Evolutionary conservation across 2,888 invertebrate species (phyloP).

Genomic region (Cacoxenus indagator): DNA sequence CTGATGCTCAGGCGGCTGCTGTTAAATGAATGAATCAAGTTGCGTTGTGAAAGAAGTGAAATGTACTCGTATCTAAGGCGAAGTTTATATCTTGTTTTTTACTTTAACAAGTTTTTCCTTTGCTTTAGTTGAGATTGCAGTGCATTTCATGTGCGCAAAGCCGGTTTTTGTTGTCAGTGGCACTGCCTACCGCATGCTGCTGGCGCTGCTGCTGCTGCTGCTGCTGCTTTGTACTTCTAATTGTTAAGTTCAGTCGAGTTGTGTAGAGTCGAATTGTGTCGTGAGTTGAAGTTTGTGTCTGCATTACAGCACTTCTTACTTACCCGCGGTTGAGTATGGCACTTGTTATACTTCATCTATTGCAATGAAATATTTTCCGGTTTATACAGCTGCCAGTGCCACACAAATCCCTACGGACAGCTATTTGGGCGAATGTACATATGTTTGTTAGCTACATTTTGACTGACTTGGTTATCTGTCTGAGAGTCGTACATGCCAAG

Average conservation of each 20-base stretch:
- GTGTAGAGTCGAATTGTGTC: neutral
- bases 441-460: neutral
- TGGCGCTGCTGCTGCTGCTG: neutral
- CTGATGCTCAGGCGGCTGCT: neutral
- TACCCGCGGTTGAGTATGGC: neutral
- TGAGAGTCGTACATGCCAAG: neutral
- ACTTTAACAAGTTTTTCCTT: slow-evolving; percentile 9
- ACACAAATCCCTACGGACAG: neutral
- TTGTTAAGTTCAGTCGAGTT: neutral
- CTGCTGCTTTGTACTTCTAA: slow-evolving; percentile 2
- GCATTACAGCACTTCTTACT: neutral
- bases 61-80: slow-evolving; percentile 15
- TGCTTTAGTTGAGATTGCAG: neutral
- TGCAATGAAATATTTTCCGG: slow-evolving; percentile 10
- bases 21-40: slow-evolving; percentile 10
- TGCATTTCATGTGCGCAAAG: slow-evolving; percentile 1
- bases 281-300: slow-evolving; percentile 14
- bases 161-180: neutral
- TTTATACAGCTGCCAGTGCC: slow-evolving; percentile 3
- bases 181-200: too few relatives aligned
- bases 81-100: neutral
- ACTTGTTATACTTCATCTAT: slow-evolving; percentile 18
- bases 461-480: neutral
- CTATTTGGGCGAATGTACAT: neutral
- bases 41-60: slow-evolving; percentile 4